Percentiles rank a stretch among this genome's conserved stretches.
Evolutionary conservation across 2,113 vertebrate genomes (phyloP).

Genomic region (Glareola pratincola): DNA sequence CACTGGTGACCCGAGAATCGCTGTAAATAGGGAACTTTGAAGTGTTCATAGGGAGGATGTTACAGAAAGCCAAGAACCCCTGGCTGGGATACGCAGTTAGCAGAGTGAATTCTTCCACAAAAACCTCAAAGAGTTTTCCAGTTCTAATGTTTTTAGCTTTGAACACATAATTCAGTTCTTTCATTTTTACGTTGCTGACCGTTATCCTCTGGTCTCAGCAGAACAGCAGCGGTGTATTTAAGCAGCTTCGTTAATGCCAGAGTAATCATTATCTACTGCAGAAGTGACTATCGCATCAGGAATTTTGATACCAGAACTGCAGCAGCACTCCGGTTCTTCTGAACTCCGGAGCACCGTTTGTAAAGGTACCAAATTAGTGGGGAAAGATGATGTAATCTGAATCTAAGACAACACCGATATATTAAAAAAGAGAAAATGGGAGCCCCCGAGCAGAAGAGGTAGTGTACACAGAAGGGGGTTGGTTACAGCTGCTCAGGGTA

Average conservation of each 20-base stretch:
- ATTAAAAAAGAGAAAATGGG: neutral
- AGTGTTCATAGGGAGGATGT: too few relatives aligned
- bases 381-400: neutral
- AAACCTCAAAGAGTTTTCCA: neutral
- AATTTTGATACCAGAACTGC: neutral
- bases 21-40: neutral
- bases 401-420: neutral
- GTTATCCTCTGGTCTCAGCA: neutral
- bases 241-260: neutral
- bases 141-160: neutral
- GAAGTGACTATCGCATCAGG: neutral
- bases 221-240: neutral
- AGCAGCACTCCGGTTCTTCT: neutral
- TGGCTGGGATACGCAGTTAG: neutral
- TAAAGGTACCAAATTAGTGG: neutral
- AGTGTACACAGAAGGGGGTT: neutral
- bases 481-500: neutral
- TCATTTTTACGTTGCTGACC: neutral
- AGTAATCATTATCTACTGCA: neutral
- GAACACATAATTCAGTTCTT: neutral
- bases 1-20: accelerated
- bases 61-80: neutral
- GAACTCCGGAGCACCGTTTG: neutral
- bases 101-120: neutral
- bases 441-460: neutral